Percentiles rank a stretch among this genome's conserved stretches.
Evolutionary conservation across 2,797 vertebrate genomes (phyloP).

Genomic region (Ctenopoma multispine): DNA sequence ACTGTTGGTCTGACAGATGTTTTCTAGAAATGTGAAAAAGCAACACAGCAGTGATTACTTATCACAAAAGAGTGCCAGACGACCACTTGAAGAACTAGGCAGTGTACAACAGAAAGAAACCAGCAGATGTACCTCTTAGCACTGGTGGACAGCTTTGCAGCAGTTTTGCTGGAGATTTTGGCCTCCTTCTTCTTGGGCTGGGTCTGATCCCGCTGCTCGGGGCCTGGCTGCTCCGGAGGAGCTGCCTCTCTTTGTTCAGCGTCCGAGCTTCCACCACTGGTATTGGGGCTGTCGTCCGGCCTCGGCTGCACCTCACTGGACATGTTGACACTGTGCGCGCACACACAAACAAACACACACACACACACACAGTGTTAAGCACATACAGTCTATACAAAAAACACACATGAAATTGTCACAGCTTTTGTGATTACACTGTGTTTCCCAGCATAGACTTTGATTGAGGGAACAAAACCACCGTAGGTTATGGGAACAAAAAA

Average conservation of each 20-base stretch:
- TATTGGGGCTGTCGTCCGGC: conserved; percentile 94
- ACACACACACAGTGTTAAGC: background rate
- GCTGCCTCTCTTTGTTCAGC: conserved; percentile 91
- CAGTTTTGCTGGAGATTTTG: conserved; percentile 96
- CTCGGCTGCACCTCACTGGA: conserved; percentile 92
- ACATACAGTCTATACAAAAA: background rate
- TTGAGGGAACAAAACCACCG: too few relatives aligned
- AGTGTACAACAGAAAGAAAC: conserved; percentile 2
- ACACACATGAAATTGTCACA: background rate
- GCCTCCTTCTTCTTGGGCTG: conserved; percentile 96
- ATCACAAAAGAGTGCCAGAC: conserved; percentile 6
- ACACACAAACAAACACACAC: background rate
- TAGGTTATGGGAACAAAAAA: too few relatives aligned
- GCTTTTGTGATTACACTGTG: background rate
- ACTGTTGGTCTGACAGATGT: background rate
- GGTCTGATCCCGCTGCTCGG: conserved; percentile 88
- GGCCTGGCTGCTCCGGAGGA: conserved; percentile 85
- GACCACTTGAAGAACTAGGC: conserved; percentile 2
- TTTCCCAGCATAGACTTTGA: too few relatives aligned
- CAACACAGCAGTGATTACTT: background rate
- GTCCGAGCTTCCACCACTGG: conserved; percentile 94
- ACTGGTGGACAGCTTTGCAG: conserved; percentile 95
- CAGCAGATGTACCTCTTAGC: conserved; percentile 89
- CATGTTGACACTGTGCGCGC: conserved; percentile 83
- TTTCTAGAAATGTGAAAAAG: background rate